Evolutionary conservation across 2,888 invertebrate genomes (phyloP).

Genomic region (Brachylomia viminalis): DNA sequence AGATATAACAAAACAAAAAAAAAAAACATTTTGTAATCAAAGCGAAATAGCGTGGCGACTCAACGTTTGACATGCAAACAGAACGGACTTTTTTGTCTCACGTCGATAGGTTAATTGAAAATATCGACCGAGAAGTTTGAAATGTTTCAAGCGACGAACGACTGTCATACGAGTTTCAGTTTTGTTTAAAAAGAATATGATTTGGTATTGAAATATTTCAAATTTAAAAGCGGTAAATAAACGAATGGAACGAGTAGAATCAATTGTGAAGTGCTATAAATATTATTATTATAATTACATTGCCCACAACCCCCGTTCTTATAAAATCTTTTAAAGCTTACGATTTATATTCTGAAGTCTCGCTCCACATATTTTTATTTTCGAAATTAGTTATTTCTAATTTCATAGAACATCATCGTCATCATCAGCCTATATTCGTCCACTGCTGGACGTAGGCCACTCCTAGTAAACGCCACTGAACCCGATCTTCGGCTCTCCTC

Average conservation of each 20-base stretch:
- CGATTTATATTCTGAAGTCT: not conserved
- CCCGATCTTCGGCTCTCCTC: no score
- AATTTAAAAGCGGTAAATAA: not conserved
- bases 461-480: no score
- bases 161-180: not conserved
- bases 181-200: not conserved
- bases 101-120: conserved; percentile 3
- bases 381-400: not conserved
- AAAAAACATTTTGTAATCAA: not conserved
- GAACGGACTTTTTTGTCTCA: conserved; percentile 1
- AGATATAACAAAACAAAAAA: not conserved
- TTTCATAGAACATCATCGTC: not conserved
- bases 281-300: no score
- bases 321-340: no score
- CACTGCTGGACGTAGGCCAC: no score
- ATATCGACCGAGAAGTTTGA: conserved; percentile 4
- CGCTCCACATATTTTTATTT: not conserved
- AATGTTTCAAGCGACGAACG: not conserved
- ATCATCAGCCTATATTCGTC: no score
- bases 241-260: no score
- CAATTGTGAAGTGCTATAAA: not conserved
- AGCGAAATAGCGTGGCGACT: not conserved
- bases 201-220: not conserved
- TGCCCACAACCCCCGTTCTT: not conserved
- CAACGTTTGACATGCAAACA: not conserved